Evolutionary conservation across 2,797 vertebrate species (phyloP).

Genomic region (Periparus ater): DNA sequence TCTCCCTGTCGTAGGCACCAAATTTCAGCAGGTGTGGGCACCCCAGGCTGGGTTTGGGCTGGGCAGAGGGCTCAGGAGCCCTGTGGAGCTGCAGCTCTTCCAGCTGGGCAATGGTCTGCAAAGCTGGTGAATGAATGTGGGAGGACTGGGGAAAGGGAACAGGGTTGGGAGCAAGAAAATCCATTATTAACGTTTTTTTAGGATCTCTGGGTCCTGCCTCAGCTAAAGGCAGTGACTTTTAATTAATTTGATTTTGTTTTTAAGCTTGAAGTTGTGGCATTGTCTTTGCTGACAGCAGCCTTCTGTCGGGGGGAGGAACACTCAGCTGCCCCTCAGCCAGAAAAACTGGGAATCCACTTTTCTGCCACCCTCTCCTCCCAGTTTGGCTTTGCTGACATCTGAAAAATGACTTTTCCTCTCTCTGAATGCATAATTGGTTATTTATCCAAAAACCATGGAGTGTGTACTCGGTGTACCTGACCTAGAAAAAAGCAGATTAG

Average conservation of each 20-base stretch:
- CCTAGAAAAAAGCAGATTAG: neutral
- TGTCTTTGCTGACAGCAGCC: neutral
- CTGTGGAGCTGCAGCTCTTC: neutral
- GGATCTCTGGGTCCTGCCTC: neutral
- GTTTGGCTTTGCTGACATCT: slow-evolving; percentile 33
- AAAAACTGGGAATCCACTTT: slow-evolving; percentile 23
- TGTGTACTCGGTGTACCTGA: slow-evolving; percentile 56
- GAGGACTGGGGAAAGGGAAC: neutral
- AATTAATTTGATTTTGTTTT: neutral
- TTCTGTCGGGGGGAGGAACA: neutral
- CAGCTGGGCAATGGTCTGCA: neutral
- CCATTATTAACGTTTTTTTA: neutral
- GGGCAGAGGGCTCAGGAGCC: neutral
- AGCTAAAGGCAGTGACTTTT: neutral
- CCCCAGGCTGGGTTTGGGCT: neutral
- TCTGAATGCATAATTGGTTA: slow-evolving; percentile 73
- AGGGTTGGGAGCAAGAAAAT: neutral
- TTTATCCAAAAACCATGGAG: slow-evolving; percentile 59
- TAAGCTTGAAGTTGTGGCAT: neutral
- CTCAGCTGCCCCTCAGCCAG: slow-evolving; percentile 14
- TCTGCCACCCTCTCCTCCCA: slow-evolving; percentile 33
- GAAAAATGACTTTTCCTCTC: slow-evolving; percentile 44
- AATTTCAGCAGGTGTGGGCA: neutral
- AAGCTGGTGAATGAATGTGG: neutral
- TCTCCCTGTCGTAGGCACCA: neutral